These are phyloP conservation scores for Falco biarmicus DNA, from an alignment of 2,797 vertebrate species.

Conservation along the genomic window DNA sequence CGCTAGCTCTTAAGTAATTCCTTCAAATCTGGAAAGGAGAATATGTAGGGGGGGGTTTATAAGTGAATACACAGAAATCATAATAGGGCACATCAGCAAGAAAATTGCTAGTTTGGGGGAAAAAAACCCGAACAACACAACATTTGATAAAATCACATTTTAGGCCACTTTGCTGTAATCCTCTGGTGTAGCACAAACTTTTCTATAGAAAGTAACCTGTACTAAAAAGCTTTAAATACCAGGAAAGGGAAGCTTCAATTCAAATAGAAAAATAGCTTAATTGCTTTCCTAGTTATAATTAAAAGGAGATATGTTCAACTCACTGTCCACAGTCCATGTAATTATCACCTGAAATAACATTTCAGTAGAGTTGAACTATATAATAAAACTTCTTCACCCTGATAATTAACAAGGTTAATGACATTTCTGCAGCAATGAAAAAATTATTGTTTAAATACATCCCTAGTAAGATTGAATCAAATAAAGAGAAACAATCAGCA, in stretches of 20 bases:
- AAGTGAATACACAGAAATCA: not conserved
- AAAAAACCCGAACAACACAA: rapidly evolving
- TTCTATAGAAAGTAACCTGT: not conserved
- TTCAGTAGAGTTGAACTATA: not conserved
- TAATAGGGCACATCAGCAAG: not conserved
- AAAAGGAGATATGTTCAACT: conserved; percentile 10
- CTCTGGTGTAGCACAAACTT: not conserved
- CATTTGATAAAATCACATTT: not conserved
- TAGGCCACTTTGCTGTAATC: not conserved
- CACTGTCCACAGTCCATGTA: not conserved
- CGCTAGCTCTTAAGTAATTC: not conserved
- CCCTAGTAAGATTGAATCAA: not conserved
- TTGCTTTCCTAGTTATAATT: conserved; percentile 13
- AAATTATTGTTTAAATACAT: not conserved
- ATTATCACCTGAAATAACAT: conserved; percentile 32
- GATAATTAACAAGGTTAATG: conserved; percentile 22
- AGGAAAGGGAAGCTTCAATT: not conserved
- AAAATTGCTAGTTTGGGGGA: not conserved
- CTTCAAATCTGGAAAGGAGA: not conserved
- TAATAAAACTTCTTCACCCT: not conserved
- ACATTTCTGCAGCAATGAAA: not conserved
- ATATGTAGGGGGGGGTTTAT: not conserved
- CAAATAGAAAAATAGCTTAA: not conserved
- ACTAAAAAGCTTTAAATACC: not conserved
- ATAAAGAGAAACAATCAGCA: not conserved